A percentile compares a stretch with the other conserved stretches of the same genome.
Evolutionary conservation across 2,797 vertebrate species (phyloP).

Genomic region (Molossus molossus): DNA sequence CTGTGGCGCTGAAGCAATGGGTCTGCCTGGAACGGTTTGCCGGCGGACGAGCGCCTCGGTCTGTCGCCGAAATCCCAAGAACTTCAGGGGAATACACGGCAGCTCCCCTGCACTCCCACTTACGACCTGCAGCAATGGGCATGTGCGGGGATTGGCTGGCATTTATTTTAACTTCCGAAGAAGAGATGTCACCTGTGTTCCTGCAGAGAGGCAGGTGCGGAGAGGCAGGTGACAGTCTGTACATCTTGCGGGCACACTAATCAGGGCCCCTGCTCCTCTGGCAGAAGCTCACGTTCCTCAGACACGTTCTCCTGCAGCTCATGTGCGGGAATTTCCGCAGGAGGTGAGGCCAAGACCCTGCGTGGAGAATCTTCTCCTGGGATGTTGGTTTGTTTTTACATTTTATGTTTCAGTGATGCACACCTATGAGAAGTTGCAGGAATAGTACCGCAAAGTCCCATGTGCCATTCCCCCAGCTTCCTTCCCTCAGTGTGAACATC

Average conservation of each 20-base stretch:
- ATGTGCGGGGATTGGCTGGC: neutral
- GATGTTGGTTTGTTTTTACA: neutral
- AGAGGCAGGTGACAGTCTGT: neutral
- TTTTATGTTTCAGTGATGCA: neutral
- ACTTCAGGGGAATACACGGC: conserved; percentile 72
- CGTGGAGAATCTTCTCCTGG: neutral
- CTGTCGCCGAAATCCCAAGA: conserved; percentile 76
- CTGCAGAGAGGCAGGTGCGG: neutral
- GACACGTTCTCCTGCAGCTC: neutral
- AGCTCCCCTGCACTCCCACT: conserved; percentile 67
- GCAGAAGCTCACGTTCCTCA: neutral
- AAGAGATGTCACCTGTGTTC: conserved; percentile 40
- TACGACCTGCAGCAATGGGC: conserved; percentile 62
- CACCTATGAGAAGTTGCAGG: neutral
- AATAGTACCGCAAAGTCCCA: neutral
- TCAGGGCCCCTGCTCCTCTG: conserved; percentile 20
- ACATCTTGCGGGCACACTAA: rapidly evolving
- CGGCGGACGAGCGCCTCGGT: conserved; percentile 78
- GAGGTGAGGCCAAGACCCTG: neutral
- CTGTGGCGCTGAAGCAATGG: conserved; percentile 78
- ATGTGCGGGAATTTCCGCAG: neutral
- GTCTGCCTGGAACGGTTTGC: conserved; percentile 76
- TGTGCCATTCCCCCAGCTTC: no score
- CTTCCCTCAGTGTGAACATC: neutral
- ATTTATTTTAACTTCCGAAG: conserved; percentile 69